These are phyloP conservation scores for Habroteleia sp. DNA, from an alignment of 2,888 invertebrate genomes.

Conservation along the genomic window DNA sequence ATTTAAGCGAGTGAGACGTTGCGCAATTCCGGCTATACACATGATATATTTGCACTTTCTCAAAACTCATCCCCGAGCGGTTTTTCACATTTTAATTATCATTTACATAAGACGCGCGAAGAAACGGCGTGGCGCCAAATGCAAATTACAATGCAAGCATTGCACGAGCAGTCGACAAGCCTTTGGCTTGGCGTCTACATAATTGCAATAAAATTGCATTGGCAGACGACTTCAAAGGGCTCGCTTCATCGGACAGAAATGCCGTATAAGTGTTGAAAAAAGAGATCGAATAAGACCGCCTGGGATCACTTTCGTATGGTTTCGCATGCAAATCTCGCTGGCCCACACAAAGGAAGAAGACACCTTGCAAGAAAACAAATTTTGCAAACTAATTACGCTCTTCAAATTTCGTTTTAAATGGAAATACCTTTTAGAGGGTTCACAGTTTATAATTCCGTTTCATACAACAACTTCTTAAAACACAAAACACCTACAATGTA, in stretches of 20 bases:
- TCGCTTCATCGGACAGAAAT: conserved; percentile 29
- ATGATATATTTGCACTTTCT: conserved; percentile 7
- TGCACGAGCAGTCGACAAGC: conserved; percentile 3
- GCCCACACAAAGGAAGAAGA: neutral
- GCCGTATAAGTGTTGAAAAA: conserved; percentile 55
- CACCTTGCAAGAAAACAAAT: conserved; percentile 2
- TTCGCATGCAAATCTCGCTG: conserved; percentile 46
- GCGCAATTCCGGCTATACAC: conserved; percentile 12
- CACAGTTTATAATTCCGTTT: neutral
- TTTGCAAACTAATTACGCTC: conserved; percentile 12
- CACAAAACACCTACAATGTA: no score
- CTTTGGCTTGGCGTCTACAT: conserved; percentile 11
- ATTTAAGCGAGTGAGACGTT: conserved; percentile 11
- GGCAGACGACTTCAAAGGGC: conserved; percentile 39
- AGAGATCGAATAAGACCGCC: conserved; percentile 31
- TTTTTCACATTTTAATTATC: conserved; percentile 35
- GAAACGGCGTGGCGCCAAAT: conserved; percentile 1
- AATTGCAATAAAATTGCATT: conserved; percentile 46
- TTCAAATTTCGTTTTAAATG: neutral
- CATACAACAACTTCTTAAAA: no score
- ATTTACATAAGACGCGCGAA: conserved; percentile 1
- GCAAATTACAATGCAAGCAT: conserved; percentile 23
- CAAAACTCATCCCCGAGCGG: conserved; percentile 1
- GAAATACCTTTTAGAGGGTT: neutral
- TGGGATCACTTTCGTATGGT: conserved; percentile 27